A percentile compares a stretch with the other conserved stretches of the same genome.
phyloP scores from a whole-genome alignment of 37 sponge, comb jelly and placozoan genomes.

The Spongilla lacustris region DNA sequence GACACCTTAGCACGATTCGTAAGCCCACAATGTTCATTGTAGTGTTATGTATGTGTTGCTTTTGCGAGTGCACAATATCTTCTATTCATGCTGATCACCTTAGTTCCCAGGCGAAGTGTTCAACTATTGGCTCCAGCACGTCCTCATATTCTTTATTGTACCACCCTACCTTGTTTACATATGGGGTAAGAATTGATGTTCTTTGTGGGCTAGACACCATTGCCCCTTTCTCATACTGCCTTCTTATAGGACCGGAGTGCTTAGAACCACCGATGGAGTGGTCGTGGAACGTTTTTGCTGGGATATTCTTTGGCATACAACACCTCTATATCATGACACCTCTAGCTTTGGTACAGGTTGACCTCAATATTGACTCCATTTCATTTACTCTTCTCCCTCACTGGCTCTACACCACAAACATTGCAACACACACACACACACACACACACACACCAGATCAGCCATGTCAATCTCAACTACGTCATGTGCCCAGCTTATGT shows the following conservation, averaged over 20 bases:
- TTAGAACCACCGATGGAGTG: conserved; percentile 80
- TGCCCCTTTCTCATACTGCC: neutral
- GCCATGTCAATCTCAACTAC: conserved; percentile 89
- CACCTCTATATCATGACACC: conserved; percentile 84
- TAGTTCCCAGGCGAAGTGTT: conserved; percentile 71
- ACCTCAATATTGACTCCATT: neutral
- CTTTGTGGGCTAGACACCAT: neutral
- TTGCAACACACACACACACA: neutral
- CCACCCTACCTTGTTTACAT: conserved; percentile 83
- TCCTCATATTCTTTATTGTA: conserved; percentile 78
- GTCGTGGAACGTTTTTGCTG: conserved; percentile 80
- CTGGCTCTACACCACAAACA: neutral
- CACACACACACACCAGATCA: conserved; percentile 31
- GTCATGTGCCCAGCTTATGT: conserved; percentile 78
- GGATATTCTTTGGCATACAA: conserved; percentile 84
- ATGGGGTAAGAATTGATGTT: conserved; percentile 69
- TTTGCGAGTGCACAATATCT: neutral
- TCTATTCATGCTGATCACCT: neutral
- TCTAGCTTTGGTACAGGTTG: conserved; percentile 49
- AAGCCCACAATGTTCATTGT: neutral
- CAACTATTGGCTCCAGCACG: conserved; percentile 86
- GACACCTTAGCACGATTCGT: conserved; percentile 60
- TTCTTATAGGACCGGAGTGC: conserved; percentile 49
- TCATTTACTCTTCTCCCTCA: neutral
- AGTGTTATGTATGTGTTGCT: neutral